Base-by-base conservation (phyloP, 2,113 vertebrate genomes). In the Xenopus borealis region DNA sequence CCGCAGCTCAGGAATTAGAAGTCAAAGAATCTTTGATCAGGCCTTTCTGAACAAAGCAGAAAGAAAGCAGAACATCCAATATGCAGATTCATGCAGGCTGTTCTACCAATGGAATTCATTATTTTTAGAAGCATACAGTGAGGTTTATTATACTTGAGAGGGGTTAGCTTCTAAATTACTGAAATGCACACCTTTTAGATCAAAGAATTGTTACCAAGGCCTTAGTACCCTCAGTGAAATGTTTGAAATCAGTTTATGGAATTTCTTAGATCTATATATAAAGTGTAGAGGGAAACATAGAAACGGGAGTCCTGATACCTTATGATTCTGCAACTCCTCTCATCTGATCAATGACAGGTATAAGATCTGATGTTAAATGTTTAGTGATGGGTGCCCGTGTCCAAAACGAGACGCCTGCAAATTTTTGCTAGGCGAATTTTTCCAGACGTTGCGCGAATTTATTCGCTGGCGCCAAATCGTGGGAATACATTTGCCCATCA, bases 11-110 rank as follows among this genome's bases (percentile, higher is more conserved):
- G 66, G 46, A 62, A 69, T 68, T 75, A 68, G 23, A 53, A 76
- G 73, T 69, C 66, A 75, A 63, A 75, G 45, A 76, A 62, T 69
- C 66, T 76, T 76, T 76, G 66, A 76, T 76, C 72, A 75, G 16
- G 20, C 30, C 47, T 63, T 75, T 76, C 33, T 69, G 45, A 16
- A 62, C 20, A 23, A 69, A 61, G 55, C 46, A 76, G 57, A 76
- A 76, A 76, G 66, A 69, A 63, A 76, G 45, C 20, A 33, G 66
- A 62, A 69, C 58, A 63, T 76, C 62, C 47, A 69, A 69, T 76
- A 69, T 76, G 73, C 58, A 69, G 66, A 76, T 76, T 69, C 47
- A 58, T 23, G 50, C n/a, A 12, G 66, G 47, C 58, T 69, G 20
- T 55, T 13, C 66, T 57, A 63, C 18, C 66, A 57, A 62, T 33